These are phyloP conservation scores for Drosophila affinis DNA, from an alignment of 2,888 invertebrate species.

Conservation along the genomic window DNA sequence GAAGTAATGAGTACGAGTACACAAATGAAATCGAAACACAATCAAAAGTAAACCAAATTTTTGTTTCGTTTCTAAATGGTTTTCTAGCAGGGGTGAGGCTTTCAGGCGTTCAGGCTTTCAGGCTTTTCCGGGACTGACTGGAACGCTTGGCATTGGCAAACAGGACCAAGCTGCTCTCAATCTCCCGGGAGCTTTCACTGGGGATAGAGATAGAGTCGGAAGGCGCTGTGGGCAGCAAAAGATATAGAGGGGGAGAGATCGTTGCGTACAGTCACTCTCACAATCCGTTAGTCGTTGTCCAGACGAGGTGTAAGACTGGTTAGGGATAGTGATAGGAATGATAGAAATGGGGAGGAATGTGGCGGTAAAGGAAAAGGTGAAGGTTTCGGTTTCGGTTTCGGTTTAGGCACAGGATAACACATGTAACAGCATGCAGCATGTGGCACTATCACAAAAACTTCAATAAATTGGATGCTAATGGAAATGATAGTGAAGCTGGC, in stretches of 20 bases:
- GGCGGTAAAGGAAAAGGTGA: not conserved
- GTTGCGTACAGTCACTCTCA: constrained; percentile 8
- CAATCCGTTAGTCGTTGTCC: not conserved
- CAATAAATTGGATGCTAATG: not conserved
- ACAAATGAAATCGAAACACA: constrained; percentile 20
- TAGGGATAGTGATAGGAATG: not conserved
- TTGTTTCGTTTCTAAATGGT: constrained; percentile 5
- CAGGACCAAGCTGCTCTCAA: not conserved
- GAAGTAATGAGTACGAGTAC: constrained; percentile 15
- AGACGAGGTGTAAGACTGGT: not conserved
- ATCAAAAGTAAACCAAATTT: constrained; percentile 12
- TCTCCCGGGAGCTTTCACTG: not conserved
- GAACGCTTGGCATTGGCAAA: not conserved
- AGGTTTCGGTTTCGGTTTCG: no score
- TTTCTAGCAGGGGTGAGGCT: constrained; percentile 4
- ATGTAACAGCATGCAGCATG: constrained; percentile 41
- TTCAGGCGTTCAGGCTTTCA: not conserved
- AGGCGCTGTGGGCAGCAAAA: not conserved
- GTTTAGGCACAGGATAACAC: constrained; percentile 9
- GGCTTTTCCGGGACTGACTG: not conserved
- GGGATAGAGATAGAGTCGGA: not conserved
- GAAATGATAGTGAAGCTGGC: not conserved
- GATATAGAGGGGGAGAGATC: not conserved
- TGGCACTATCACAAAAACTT: constrained; percentile 23
- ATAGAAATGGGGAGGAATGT: not conserved